A percentile compares a stretch with the other conserved stretches of the same genome.
phyloP scores from a whole-genome alignment of 2,113 vertebrate species.

The Lonchura striata region DNA sequence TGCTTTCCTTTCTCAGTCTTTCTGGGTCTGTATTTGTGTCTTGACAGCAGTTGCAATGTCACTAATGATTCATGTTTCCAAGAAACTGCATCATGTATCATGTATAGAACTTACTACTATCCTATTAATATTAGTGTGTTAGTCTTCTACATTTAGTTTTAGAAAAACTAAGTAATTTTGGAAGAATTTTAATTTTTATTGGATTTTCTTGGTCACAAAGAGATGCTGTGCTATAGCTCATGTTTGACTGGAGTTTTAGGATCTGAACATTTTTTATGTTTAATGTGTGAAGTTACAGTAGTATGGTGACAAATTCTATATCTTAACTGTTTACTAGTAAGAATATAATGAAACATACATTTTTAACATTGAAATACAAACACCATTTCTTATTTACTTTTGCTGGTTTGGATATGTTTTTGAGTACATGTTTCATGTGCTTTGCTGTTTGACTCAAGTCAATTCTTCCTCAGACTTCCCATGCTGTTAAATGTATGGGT shows the following conservation, averaged over 20 bases:
- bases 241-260: neutral
- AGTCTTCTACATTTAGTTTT: neutral
- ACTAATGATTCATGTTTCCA: neutral
- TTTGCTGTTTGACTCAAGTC: neutral
- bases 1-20: neutral
- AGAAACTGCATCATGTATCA: neutral
- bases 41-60: neutral
- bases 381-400: neutral
- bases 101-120: neutral
- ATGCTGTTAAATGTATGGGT: constrained; percentile 15
- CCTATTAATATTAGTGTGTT: neutral
- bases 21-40: neutral
- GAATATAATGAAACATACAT: neutral
- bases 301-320: neutral
- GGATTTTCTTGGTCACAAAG: neutral
- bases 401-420: neutral
- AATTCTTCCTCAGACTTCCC: constrained; percentile 33
- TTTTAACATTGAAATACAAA: neutral
- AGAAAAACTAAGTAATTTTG: neutral
- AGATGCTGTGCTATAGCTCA: neutral
- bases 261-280: neutral
- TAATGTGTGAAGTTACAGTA: neutral
- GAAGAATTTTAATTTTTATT: neutral
- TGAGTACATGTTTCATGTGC: neutral
- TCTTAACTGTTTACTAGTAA: neutral